Conservation (phyloP, 2,888 invertebrate species). For the Macaria notata region DNA sequence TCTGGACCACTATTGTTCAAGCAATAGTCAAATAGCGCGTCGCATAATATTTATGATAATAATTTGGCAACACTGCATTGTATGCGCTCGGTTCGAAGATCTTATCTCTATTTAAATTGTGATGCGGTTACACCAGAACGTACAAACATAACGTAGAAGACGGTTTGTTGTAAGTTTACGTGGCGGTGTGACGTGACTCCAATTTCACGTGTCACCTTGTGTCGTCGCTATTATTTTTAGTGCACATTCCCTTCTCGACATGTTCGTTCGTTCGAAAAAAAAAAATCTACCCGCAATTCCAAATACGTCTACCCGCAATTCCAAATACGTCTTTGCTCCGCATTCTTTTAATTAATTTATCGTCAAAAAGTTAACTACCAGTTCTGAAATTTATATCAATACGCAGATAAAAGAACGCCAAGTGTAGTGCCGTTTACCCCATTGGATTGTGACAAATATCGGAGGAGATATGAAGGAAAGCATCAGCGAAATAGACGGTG, state of each 20-base stretch:
- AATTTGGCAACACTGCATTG: slow-evolving; percentile 25
- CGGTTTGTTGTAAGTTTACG: neutral
- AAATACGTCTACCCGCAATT: too few relatives aligned
- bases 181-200: slow-evolving; percentile 34
- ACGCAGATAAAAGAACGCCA: too few relatives aligned
- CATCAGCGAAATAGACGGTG: too few relatives aligned
- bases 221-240: slow-evolving; percentile 48
- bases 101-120: slow-evolving; percentile 6
- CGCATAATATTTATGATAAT: slow-evolving; percentile 18
- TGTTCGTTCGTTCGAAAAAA: too few relatives aligned
- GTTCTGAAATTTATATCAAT: too few relatives aligned
- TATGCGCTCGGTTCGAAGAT: slow-evolving; percentile 16
- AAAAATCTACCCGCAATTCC: too few relatives aligned
- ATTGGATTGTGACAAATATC: too few relatives aligned
- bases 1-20: neutral
- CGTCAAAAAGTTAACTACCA: too few relatives aligned
- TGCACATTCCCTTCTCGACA: slow-evolving; percentile 51
- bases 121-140: slow-evolving; percentile 25
- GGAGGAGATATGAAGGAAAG: too few relatives aligned
- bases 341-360: too few relatives aligned
- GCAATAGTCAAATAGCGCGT: neutral
- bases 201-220: slow-evolving; percentile 25
- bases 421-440: too few relatives aligned
- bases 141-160: neutral
- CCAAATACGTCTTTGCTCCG: too few relatives aligned